These are phyloP conservation scores for Notechis scutatus DNA, from an alignment of 2,113 vertebrate genomes.

Conservation along the genomic window DNA sequence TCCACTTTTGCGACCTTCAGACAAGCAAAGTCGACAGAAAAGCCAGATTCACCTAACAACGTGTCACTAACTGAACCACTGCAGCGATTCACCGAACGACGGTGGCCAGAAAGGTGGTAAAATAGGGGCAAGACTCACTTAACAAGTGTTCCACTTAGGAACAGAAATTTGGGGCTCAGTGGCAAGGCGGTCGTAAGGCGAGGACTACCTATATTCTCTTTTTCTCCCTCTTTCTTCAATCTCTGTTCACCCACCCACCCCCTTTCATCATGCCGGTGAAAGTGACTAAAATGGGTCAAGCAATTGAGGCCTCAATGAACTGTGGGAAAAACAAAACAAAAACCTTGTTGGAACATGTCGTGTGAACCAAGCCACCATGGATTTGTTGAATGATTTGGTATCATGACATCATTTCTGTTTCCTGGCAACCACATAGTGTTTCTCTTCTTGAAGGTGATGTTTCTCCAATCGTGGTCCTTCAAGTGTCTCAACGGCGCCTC, in stretches of 20 bases:
- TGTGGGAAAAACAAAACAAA: neutral
- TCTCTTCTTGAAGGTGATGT: neutral
- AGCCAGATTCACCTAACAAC: neutral
- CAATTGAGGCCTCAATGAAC: neutral
- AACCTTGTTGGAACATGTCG: neutral
- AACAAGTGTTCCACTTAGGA: no score
- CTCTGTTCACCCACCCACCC: no score
- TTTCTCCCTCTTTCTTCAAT: no score
- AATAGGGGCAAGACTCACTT: neutral
- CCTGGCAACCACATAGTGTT: neutral
- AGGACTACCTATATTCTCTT: no score
- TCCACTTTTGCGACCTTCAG: neutral
- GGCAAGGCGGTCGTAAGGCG: no score
- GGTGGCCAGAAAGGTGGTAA: accelerated
- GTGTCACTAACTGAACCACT: neutral
- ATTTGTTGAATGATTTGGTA: neutral
- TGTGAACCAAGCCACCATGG: neutral
- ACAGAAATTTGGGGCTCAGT: neutral
- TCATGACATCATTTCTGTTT: neutral
- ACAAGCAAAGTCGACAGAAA: neutral
- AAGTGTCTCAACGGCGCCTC: neutral
- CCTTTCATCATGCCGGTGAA: no score
- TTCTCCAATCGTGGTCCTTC: neutral
- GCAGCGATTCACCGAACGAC: neutral
- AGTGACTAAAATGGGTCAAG: neutral